These are phyloP conservation scores for Taphrorychus bicolor DNA, from an alignment of 2,888 invertebrate species.

Conservation along the genomic window DNA sequence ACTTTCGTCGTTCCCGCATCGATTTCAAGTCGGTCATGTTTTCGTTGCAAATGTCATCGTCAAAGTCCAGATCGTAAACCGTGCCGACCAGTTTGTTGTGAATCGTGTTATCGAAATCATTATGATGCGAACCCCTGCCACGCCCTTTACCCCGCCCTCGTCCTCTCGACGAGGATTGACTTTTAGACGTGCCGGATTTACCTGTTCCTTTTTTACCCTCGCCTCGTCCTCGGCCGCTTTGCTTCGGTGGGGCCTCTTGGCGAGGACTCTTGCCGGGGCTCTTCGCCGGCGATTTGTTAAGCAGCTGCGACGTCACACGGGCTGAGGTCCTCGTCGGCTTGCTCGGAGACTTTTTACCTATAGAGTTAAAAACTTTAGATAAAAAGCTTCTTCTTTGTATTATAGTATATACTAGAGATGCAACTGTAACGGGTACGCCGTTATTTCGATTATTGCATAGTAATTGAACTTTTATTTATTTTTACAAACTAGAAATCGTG, in stretches of 20 bases:
- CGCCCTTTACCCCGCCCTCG: constrained; percentile 56
- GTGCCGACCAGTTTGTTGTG: constrained; percentile 85
- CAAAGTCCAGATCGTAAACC: constrained; percentile 85
- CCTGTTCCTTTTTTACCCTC: constrained; percentile 49
- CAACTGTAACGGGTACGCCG: too few species aligned
- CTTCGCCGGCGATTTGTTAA: constrained; percentile 70
- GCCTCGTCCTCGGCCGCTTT: constrained; percentile 49
- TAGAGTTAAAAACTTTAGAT: background rate
- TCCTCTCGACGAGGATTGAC: constrained; percentile 51
- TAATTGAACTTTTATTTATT: too few species aligned
- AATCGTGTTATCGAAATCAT: constrained; percentile 67
- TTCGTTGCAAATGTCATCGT: constrained; percentile 80
- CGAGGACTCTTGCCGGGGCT: constrained; percentile 61
- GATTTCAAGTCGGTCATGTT: constrained; percentile 77
- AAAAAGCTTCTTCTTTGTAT: too few species aligned
- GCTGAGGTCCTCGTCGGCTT: constrained; percentile 69
- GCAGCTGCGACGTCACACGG: constrained; percentile 67
- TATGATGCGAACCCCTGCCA: constrained; percentile 56
- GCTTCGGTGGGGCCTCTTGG: constrained; percentile 63
- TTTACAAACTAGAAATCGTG: too few species aligned
- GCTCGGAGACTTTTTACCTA: constrained; percentile 65
- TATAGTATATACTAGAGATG: too few species aligned
- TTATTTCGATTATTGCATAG: too few species aligned
- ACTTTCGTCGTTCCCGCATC: constrained; percentile 79
- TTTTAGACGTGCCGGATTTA: constrained; percentile 52